phyloP scores from a whole-genome alignment of 2,113 vertebrate genomes.

The Mormoops blainvillei region DNA sequence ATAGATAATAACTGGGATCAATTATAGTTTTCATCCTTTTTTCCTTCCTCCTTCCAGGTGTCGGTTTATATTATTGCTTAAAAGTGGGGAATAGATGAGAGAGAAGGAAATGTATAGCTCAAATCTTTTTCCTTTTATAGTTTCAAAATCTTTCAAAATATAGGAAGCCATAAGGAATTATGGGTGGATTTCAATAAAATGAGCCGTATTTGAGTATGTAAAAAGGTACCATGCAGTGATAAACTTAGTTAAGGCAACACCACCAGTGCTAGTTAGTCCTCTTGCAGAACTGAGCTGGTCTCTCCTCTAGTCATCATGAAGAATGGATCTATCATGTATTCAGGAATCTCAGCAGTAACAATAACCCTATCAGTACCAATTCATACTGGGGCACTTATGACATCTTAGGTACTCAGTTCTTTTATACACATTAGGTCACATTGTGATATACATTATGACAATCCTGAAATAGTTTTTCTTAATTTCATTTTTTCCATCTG shows the following conservation, averaged over 20 bases:
- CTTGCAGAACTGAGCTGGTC: background rate
- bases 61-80: background rate
- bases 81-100: background rate
- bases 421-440: background rate
- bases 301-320: background rate
- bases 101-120: background rate
- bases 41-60: background rate
- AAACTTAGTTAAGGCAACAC: background rate
- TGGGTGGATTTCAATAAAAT: background rate
- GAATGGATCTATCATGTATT: background rate
- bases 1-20: background rate
- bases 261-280: background rate
- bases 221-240: background rate
- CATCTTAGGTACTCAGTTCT: background rate
- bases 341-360: background rate
- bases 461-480: background rate
- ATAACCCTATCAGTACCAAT: background rate
- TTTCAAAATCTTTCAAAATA: constrained; percentile 16
- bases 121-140: background rate
- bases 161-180: background rate
- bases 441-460: background rate
- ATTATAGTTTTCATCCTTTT: constrained; percentile 33
- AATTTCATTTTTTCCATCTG: background rate
- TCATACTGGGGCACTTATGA: background rate
- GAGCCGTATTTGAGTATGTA: background rate